Conservation (phyloP, 1,140 invertebrate species). For the Helicoverpa zea region DNA sequence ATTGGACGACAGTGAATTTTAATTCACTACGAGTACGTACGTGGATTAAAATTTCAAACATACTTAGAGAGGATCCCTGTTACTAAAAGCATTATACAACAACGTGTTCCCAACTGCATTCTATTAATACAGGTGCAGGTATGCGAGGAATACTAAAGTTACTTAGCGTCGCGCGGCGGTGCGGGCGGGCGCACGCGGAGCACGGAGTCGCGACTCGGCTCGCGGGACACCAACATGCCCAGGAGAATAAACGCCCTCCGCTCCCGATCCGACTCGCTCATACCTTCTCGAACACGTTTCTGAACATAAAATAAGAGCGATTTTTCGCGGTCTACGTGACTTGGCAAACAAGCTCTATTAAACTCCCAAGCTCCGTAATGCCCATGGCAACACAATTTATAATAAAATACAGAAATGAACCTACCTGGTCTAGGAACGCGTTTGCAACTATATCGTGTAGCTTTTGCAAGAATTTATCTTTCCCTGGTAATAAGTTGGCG, state of each 20-base stretch:
- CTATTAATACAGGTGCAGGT: conserved; percentile 2
- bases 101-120: background rate
- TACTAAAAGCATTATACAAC: background rate
- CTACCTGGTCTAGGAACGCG: conserved; percentile 78
- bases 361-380: conserved; percentile 29
- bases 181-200: conserved; percentile 70
- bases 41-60: background rate
- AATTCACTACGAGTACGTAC: background rate
- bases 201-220: conserved; percentile 79
- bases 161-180: conserved; percentile 75
- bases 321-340: conserved; percentile 50
- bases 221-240: conserved; percentile 77
- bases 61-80: background rate
- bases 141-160: conserved; percentile 33
- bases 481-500: conserved; percentile 68
- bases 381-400: conserved; percentile 41
- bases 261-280: conserved; percentile 78
- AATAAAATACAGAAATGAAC: conserved; percentile 43
- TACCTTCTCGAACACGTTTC: conserved; percentile 75
- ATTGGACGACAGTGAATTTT: no score
- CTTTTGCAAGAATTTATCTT: conserved; percentile 75
- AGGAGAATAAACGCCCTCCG: conserved; percentile 77
- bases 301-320: conserved; percentile 61
- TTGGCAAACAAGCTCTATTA: conserved; percentile 45
- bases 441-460: conserved; percentile 72